Conservation (phyloP, 2,113 vertebrate species). For the Coturnix japonica region DNA sequence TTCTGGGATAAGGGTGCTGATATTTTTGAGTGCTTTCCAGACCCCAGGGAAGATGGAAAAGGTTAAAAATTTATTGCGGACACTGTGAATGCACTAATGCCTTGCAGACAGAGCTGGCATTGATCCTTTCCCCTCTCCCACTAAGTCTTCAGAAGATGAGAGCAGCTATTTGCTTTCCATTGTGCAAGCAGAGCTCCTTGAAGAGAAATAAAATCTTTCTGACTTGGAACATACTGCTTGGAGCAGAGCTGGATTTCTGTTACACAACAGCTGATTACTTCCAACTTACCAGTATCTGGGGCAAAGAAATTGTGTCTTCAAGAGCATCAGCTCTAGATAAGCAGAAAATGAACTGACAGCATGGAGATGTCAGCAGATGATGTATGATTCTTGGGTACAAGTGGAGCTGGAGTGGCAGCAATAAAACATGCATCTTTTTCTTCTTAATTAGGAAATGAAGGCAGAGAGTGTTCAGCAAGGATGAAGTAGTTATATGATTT, state of each 20-base stretch:
- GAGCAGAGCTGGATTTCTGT: slow-evolving; percentile 7
- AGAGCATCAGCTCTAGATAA: not conserved
- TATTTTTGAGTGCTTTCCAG: not conserved
- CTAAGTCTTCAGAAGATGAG: not conserved
- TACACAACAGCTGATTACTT: not conserved
- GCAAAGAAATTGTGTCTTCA: slow-evolving; percentile 12
- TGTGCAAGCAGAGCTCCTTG: not conserved
- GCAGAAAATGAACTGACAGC: not conserved
- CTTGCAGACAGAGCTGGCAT: not conserved
- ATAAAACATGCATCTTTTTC: not conserved
- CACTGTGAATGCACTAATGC: not conserved
- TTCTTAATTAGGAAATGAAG: not conserved
- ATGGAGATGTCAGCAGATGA: not conserved
- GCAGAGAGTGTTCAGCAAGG: not conserved
- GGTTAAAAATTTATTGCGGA: slow-evolving; percentile 30
- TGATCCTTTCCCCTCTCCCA: not conserved
- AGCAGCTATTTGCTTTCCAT: not conserved
- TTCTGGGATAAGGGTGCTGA: not conserved
- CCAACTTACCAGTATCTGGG: slow-evolving; percentile 33
- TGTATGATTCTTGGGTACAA: not conserved
- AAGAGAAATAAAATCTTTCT: slow-evolving; percentile 31
- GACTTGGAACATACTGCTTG: not conserved
- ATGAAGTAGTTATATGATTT: not conserved
- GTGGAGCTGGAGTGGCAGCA: not conserved
- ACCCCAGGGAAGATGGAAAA: slow-evolving; percentile 21